Percentiles rank a stretch among this genome's conserved stretches.
Evolutionary conservation across 2,797 vertebrate species (phyloP).

Genomic region (Molothrus aeneus): DNA sequence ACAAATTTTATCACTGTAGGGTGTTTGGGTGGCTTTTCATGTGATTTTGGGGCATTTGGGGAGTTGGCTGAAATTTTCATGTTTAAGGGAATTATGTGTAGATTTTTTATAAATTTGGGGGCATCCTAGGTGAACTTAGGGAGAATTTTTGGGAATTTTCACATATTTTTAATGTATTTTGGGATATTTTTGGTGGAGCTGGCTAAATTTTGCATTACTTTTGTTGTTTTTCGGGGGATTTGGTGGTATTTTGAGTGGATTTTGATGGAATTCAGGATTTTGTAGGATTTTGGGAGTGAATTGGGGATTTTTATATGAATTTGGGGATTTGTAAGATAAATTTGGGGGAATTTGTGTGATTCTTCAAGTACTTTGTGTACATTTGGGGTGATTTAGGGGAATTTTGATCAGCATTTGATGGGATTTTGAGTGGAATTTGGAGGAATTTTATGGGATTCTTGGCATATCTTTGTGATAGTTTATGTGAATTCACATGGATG

Average conservation of each 20-base stretch:
- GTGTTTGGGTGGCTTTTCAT: background rate
- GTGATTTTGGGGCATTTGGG: background rate
- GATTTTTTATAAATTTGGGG: background rate
- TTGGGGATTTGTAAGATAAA: too few relatives aligned
- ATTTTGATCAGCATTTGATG: background rate
- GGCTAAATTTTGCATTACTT: background rate
- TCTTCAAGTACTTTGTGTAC: background rate
- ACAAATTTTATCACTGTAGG: too few relatives aligned
- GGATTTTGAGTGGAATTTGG: background rate
- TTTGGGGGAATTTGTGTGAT: too few relatives aligned
- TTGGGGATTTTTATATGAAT: background rate
- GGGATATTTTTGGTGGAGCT: accelerated
- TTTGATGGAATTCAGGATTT: background rate
- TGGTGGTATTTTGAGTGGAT: background rate
- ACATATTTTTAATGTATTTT: background rate
- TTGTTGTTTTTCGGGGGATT: background rate
- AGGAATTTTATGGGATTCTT: background rate
- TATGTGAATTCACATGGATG: accelerated
- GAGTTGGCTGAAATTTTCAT: too few relatives aligned
- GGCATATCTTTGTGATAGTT: accelerated
- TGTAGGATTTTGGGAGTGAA: background rate
- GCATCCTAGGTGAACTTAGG: background rate
- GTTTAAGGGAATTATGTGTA: accelerated
- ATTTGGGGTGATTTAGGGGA: background rate
- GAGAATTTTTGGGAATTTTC: background rate